phyloP scores from a whole-genome alignment of 2,797 vertebrate species.

The Platyrinchus mystaceus region DNA sequence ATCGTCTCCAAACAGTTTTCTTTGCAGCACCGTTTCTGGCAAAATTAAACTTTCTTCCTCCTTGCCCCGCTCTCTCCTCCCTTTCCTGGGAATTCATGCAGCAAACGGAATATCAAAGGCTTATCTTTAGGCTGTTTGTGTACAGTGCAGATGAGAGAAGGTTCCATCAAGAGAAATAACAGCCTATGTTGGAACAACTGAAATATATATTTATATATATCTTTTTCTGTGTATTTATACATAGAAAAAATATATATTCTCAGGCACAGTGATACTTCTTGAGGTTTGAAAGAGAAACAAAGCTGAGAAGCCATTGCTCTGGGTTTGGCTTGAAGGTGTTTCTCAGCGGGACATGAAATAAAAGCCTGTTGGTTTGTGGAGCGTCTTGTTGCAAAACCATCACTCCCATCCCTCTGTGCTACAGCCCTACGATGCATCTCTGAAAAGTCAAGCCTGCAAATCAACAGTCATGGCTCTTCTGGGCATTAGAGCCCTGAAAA shows the following conservation, averaged over 20 bases:
- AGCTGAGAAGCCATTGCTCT: not conserved
- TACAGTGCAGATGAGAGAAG: not conserved
- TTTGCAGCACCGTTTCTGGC: not conserved
- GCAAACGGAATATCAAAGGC: not conserved
- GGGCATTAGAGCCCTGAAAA: not conserved
- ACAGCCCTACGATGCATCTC: accelerated
- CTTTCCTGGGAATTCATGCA: not conserved
- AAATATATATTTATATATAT: not conserved
- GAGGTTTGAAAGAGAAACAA: not conserved
- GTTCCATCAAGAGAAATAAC: not conserved
- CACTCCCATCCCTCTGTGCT: accelerated
- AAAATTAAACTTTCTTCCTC: not conserved
- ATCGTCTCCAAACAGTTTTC: not conserved
- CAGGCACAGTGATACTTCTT: not conserved
- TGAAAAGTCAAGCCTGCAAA: not conserved
- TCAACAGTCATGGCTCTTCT: not conserved
- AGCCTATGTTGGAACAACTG: not conserved
- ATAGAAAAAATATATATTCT: not conserved
- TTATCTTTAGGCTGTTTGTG: not conserved
- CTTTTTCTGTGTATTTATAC: not conserved
- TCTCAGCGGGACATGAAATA: not conserved
- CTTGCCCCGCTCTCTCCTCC: not conserved
- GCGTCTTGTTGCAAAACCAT: not conserved
- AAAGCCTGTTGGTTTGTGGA: not conserved
- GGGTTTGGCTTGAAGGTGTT: not conserved